Conservation (phyloP, 2,797 vertebrate species). For the Heteromormyrus szaboi region DNA sequence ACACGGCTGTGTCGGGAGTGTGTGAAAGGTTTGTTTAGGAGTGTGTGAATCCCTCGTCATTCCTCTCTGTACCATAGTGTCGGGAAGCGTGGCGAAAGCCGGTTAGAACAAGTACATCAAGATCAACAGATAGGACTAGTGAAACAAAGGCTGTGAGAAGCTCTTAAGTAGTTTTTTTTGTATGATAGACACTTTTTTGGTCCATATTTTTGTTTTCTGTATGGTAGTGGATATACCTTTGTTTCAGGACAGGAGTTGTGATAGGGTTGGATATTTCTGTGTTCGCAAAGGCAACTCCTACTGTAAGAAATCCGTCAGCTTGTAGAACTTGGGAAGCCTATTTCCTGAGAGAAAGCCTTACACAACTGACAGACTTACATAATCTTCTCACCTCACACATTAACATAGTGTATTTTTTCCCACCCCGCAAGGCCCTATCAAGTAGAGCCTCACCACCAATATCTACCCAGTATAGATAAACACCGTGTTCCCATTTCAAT, state of each 20-base stretch:
- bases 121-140: not conserved
- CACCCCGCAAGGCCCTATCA: not conserved
- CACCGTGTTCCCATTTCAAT: not conserved
- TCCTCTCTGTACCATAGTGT: not conserved
- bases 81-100: not conserved
- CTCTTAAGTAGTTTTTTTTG: not conserved
- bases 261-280: not conserved
- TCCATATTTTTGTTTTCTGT: not conserved
- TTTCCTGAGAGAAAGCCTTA: slow-evolving; percentile 1
- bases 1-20: not conserved
- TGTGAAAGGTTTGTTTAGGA: not conserved
- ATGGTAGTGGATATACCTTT: not conserved
- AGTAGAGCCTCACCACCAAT: not conserved
- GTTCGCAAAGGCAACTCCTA: not conserved
- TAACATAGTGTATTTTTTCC: not conserved
- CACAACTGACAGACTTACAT: not conserved
- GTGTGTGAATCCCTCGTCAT: not conserved
- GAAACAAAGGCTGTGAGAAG: not conserved
- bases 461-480: not conserved
- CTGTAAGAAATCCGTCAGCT: not conserved
- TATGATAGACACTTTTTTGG: not conserved
- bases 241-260: not conserved
- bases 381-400: slow-evolving; percentile 6
- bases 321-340: not conserved
- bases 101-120: not conserved